phyloP scores from a whole-genome alignment of 2,888 invertebrate species.

The Drosophila putrida region DNA sequence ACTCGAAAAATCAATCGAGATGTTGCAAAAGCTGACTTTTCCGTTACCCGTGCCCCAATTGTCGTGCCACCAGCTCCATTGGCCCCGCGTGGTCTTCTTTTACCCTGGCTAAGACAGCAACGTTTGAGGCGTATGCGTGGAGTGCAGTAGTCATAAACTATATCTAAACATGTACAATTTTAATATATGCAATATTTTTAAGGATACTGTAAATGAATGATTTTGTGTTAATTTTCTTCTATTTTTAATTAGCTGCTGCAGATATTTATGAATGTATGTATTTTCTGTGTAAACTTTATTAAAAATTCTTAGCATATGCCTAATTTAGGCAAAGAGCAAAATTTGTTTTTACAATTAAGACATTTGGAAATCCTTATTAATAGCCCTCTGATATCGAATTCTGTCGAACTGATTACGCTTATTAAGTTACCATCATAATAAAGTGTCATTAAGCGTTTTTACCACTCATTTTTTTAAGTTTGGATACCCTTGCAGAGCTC shows the following conservation, averaged over 20 bases:
- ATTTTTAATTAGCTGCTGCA: background rate
- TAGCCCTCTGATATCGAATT: no score
- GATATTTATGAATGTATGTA: no score
- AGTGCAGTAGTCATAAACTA: conserved; percentile 1
- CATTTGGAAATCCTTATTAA: no score
- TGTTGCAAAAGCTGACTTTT: conserved; percentile 7
- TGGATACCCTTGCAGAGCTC: no score
- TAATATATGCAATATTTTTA: conserved; percentile 54
- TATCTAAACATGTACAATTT: background rate
- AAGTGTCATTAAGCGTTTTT: no score
- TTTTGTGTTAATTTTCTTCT: background rate
- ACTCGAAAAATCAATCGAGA: conserved; percentile 13
- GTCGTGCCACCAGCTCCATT: conserved; percentile 23
- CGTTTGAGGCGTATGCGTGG: conserved; percentile 51
- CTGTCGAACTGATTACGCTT: no score
- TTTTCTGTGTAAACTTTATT: no score
- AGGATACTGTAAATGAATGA: conserved; percentile 21
- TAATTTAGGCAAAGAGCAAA: background rate
- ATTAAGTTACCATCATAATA: no score
- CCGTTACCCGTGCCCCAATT: conserved; percentile 42
- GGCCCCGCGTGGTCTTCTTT: conserved; percentile 34
- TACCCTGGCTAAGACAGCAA: conserved; percentile 68
- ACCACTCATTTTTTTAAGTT: no score
- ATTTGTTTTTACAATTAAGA: background rate
- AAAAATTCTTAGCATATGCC: no score